Conservation (phyloP, 2,888 invertebrate species). For the Hyposoter didymator region DNA sequence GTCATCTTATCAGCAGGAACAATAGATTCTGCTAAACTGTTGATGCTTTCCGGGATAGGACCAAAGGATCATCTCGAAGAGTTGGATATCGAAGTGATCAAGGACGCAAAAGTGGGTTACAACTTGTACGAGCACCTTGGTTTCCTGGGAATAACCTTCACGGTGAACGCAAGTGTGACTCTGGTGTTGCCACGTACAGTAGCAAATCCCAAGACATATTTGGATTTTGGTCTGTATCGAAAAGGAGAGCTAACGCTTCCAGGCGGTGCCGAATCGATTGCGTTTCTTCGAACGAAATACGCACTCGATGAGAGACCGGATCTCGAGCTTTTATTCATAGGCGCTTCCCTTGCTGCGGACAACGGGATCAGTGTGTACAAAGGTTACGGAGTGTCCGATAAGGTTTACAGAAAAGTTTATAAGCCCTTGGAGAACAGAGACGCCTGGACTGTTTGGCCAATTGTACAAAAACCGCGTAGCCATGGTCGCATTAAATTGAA, state of each 20-base stretch:
- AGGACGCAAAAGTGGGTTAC: slow-evolving; percentile 88
- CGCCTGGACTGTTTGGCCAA: slow-evolving; percentile 87
- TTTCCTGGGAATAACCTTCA: slow-evolving; percentile 89
- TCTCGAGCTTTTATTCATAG: slow-evolving; percentile 85
- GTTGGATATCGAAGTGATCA: slow-evolving; percentile 86
- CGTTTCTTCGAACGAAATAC: slow-evolving; percentile 84
- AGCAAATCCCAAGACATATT: slow-evolving; percentile 75
- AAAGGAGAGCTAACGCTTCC: slow-evolving; percentile 82
- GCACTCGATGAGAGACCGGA: slow-evolving; percentile 80
- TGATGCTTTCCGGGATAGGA: slow-evolving; percentile 89
- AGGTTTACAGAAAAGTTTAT: slow-evolving; percentile 83
- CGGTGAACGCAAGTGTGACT: slow-evolving; percentile 87
- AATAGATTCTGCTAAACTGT: slow-evolving; percentile 91
- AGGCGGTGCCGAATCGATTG: slow-evolving; percentile 84
- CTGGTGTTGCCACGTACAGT: slow-evolving; percentile 80
- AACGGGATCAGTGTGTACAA: slow-evolving; percentile 82
- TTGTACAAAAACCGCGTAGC: slow-evolving; percentile 90
- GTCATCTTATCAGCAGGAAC: slow-evolving; percentile 89
- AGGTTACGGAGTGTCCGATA: slow-evolving; percentile 81
- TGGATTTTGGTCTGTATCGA: slow-evolving; percentile 81
- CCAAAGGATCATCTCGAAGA: slow-evolving; percentile 87
- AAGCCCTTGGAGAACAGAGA: slow-evolving; percentile 83
- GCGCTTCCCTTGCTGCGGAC: slow-evolving; percentile 85
- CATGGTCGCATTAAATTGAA: slow-evolving; percentile 88
- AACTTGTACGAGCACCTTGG: slow-evolving; percentile 89